A percentile compares a stretch with the other conserved stretches of the same genome.
phyloP scores from a whole-genome alignment of 2,888 invertebrate genomes.

The Tachina fera region DNA sequence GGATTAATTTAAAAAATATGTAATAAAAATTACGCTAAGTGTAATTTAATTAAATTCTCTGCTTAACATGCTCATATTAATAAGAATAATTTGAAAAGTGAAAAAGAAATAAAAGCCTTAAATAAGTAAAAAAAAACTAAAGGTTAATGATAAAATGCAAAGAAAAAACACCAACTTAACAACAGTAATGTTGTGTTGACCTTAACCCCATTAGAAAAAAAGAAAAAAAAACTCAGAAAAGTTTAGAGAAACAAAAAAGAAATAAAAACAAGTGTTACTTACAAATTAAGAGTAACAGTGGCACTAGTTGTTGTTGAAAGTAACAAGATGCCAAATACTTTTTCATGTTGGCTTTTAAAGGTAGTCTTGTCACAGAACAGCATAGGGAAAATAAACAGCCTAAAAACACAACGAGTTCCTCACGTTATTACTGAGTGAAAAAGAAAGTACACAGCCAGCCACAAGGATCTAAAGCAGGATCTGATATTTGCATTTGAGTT shows the following conservation, averaged over 20 bases:
- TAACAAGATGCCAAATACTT: constrained; percentile 44
- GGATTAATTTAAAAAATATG: neutral
- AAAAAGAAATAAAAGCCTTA: neutral
- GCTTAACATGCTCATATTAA: neutral
- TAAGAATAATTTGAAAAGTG: neutral
- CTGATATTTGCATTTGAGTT: too few relatives aligned
- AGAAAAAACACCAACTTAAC: neutral
- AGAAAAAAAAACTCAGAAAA: constrained; percentile 18
- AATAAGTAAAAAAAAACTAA: neutral
- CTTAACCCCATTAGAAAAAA: constrained; percentile 70
- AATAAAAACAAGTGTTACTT: constrained; percentile 10
- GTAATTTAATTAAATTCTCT: neutral
- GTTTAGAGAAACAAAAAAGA: neutral
- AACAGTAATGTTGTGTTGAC: constrained; percentile 55
- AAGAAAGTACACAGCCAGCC: neutral
- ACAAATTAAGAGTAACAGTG: constrained; percentile 15
- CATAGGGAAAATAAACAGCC: neutral
- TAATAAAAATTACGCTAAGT: neutral
- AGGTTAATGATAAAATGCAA: constrained; percentile 29
- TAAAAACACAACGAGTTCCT: neutral
- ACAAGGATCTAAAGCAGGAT: too few relatives aligned
- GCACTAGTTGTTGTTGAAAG: constrained; percentile 15
- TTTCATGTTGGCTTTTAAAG: constrained; percentile 25
- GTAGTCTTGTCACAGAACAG: constrained; percentile 29
- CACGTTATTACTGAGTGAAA: neutral